Base-by-base conservation (phyloP, 2,888 invertebrate species). In the Sphaerophoria taeniata region DNA sequence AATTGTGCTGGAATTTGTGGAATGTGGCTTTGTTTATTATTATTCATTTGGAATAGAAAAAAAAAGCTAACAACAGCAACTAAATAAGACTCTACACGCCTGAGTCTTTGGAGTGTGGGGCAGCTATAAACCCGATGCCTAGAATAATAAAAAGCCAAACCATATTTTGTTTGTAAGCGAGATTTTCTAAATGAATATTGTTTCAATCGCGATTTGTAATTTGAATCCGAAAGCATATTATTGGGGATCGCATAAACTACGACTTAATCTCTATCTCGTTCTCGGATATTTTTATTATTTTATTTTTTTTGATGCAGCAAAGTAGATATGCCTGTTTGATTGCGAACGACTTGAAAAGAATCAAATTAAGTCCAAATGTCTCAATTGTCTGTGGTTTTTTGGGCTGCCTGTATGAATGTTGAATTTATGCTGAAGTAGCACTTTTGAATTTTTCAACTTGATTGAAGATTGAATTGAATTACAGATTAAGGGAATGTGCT, bases 1-100 rank as follows among this genome's bases (percentile, higher is more conserved):
- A 75, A 84, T 84, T 79, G 84, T 47, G 71, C 31, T 75, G 84
- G 79, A 84, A 84, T 84, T 53, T 34, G 33, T 11, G 79, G 84
- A 84, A 84, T 84, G 84, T 16, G 65, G 43, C 67, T 79, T 67
- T 63, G 34, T 72, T 58, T 72, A 39, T 65, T 70, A 33, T 61
- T 65, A 72, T 65, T 65, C 53, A 24, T 58, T 69, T 74, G 36
- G 47, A 74, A 71, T 65, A 56, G 55, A 69, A 39, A 53, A 73
- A 67, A 24, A 55, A 55, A 31, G 6, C 14, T 7, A 1, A 39
- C 6, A 6, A 39, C 39, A 39, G 9, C 39, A 36, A 14, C 36
- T 16, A 34, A 24, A 24, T 24, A 24, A n/a, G 67, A 34, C 81
- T 76, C 24, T 24, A 24, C 24, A 70, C 82, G 82, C 73, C 82